Evolutionary conservation across 1,140 invertebrate species (phyloP).

Genomic region (Reticulitermes speratus): DNA sequence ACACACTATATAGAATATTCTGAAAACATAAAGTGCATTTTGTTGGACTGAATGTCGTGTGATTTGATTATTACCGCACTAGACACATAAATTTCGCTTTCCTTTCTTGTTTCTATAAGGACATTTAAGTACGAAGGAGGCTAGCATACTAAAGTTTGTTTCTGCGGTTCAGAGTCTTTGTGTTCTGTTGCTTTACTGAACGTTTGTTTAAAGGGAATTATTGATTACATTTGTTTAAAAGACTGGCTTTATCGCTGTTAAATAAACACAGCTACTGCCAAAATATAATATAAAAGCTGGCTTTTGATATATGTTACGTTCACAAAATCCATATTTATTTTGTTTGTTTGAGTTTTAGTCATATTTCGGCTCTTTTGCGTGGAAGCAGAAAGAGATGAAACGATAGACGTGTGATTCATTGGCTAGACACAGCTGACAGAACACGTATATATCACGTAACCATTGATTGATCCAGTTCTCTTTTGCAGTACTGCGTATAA

Average conservation of each 20-base stretch:
- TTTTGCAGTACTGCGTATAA: no score
- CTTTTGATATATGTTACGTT: neutral
- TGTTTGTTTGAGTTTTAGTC: neutral
- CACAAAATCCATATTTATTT: neutral
- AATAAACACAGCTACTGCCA: neutral
- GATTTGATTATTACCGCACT: no score
- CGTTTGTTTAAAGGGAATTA: neutral
- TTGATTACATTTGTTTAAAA: neutral
- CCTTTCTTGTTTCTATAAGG: no score
- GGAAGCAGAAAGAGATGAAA: no score
- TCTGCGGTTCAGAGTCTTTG: neutral
- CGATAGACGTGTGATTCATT: no score
- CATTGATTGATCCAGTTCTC: no score
- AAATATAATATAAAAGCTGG: neutral
- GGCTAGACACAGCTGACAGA: no score
- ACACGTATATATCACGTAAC: no score
- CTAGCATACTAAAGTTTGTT: neutral
- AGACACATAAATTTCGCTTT: no score
- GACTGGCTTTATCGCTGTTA: neutral
- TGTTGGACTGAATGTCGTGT: no score
- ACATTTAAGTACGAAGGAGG: neutral
- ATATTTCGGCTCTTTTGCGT: neutral
- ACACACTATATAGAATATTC: no score
- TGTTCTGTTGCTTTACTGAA: neutral
- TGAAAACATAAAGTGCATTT: no score